Evolutionary conservation across 1,140 invertebrate genomes (phyloP), one percentile per base, ranked within the genome.

Genomic region (Drosophila ambigua): DNA sequence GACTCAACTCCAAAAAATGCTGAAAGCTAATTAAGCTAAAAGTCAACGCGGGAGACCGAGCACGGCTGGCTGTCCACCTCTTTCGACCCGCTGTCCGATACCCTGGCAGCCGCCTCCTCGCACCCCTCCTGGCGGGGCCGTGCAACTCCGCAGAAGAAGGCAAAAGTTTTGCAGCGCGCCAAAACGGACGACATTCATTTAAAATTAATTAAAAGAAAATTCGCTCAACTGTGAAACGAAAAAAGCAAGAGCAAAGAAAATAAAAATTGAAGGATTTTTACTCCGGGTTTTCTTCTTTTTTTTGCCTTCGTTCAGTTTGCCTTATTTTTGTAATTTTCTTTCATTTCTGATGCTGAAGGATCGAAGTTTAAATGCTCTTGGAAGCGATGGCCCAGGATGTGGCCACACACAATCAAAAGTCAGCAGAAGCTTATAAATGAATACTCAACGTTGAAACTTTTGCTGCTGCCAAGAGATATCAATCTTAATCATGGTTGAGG

Each of bases 141-240:
- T 59, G 8, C 9, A 53, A 67, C 63, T 57, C 66, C 66, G 44
- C 1, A 4, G 9, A 13, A 39, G 35, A 39, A 13, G 35, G 82
- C 72, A 73, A 85, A 87, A 88, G 74, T 87, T 87, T 87, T 87
- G 82, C 78, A 77, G 74, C 71, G 83, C 82, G 78, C 78, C 81
- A 87, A 71, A 77, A 54, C 82, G 78, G 82, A 75, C 74, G 82
- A 87, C 82, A 87, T 87, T 87, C 82, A 87, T 87, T 87, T 87
- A 87, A 87, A 87, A 87, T 87, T 87, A 87, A 87, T 87, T 87
- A 87, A 87, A 87, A 88, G 82, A 87, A 87, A 87, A 87, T 88
- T 88, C 82, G 82, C 83, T 87, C 83, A 72, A 88, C 82, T 88
- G 82, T 88, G 69, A 88, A 87, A 76, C 74, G 68, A 68, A 88